Evolutionary conservation across 2,888 invertebrate genomes (phyloP).

Genomic region (Drosophila kanekoi): DNA sequence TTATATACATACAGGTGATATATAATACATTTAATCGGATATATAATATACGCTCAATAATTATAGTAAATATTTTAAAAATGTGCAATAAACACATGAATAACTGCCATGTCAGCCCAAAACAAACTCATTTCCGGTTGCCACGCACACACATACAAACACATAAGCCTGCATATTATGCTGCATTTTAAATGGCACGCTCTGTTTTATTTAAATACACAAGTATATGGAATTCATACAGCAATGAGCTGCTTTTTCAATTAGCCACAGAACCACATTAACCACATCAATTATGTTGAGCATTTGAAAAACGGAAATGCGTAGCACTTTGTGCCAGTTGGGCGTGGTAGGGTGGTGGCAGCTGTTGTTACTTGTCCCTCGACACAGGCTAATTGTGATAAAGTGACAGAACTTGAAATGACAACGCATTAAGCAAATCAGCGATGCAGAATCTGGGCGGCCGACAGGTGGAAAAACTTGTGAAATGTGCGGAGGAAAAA

Average conservation of each 20-base stretch:
- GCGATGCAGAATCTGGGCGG: neutral
- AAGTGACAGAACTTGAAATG: constrained; percentile 43
- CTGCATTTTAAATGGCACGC: constrained; percentile 55
- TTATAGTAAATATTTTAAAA: constrained; percentile 18
- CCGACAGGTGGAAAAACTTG: constrained; percentile 2
- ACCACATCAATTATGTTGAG: constrained; percentile 74
- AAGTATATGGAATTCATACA: constrained; percentile 6
- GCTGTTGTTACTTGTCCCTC: constrained; percentile 5
- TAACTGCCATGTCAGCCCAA: constrained; percentile 59
- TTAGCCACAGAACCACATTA: constrained; percentile 65
- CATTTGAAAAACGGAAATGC: constrained; percentile 55
- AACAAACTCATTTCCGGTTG: constrained; percentile 72
- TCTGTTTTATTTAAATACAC: neutral
- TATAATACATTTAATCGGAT: constrained; percentile 2
- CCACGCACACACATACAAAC: constrained; percentile 15
- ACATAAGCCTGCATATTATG: constrained; percentile 16
- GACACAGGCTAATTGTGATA: constrained; percentile 44
- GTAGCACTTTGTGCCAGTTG: constrained; percentile 19
- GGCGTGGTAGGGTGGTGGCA: neutral
- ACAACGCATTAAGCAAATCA: constrained; percentile 26
- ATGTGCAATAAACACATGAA: constrained; percentile 8
- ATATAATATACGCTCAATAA: neutral
- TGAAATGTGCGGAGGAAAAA: constrained; percentile 16
- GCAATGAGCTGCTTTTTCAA: constrained; percentile 64
- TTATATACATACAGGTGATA: neutral